These are phyloP conservation scores for Pyralis farinalis DNA, from an alignment of 2,888 invertebrate genomes.

Conservation along the genomic window DNA sequence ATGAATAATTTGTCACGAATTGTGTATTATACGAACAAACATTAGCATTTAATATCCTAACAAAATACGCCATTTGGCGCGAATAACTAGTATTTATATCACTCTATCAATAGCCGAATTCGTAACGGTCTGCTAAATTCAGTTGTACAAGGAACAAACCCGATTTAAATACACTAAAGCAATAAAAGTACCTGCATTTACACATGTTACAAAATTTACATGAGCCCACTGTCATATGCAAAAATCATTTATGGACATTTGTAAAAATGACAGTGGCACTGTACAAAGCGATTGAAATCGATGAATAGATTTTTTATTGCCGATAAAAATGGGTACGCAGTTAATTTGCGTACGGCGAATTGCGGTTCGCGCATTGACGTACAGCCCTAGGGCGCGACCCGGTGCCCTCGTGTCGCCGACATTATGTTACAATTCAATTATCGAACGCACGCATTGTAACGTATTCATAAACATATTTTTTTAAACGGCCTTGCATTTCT, in stretches of 20 bases:
- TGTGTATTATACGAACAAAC: conserved; percentile 4
- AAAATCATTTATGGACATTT: conserved; percentile 76
- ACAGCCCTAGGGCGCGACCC: conserved; percentile 70
- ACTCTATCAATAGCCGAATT: conserved; percentile 51
- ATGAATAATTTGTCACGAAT: conserved; percentile 23
- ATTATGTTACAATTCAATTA: conserved; percentile 66
- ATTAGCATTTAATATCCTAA: conserved; percentile 37
- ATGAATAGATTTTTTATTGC: conserved; percentile 68
- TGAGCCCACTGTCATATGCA: conserved; percentile 67
- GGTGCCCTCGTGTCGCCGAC: conserved; percentile 59
- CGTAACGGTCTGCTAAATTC: conserved; percentile 65
- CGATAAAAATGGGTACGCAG: conserved; percentile 68
- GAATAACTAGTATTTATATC: conserved; percentile 53
- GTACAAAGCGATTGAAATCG: conserved; percentile 61
- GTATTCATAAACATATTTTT: conserved; percentile 56
- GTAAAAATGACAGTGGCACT: conserved; percentile 65
- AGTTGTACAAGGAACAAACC: conserved; percentile 49
- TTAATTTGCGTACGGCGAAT: conserved; percentile 76
- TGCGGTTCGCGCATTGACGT: conserved; percentile 63
- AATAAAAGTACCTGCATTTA: conserved; percentile 59
- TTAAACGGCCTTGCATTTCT: conserved; percentile 52
- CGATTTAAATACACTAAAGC: conserved; percentile 59
- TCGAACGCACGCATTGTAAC: conserved; percentile 47
- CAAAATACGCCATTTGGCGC: conserved; percentile 39
- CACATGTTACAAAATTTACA: conserved; percentile 67